phyloP scores from a whole-genome alignment of 1,140 invertebrate species.

The Rhagoletis zephyria region DNA sequence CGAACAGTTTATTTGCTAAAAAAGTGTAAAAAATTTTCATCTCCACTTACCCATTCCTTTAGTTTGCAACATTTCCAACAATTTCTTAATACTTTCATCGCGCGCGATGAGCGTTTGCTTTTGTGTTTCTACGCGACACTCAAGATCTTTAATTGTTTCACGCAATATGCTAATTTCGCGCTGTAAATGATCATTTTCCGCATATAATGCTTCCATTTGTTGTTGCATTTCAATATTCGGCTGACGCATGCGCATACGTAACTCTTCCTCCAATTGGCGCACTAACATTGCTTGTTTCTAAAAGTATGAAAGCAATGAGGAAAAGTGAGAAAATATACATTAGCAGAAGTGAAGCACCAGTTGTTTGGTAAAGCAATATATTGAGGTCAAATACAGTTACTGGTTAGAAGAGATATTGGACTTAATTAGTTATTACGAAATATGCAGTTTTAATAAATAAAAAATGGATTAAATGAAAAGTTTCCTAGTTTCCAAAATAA shows the following conservation, averaged over 20 bases:
- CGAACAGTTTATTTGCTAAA: neutral
- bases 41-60: slow-evolving; percentile 91
- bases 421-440: too few relatives aligned
- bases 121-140: slow-evolving; percentile 96
- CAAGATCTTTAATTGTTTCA: slow-evolving; percentile 96
- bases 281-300: slow-evolving; percentile 97
- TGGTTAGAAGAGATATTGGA: too few relatives aligned
- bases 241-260: slow-evolving; percentile 86
- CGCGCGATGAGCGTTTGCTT: slow-evolving; percentile 95
- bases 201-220: slow-evolving; percentile 91
- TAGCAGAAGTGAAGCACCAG: too few relatives aligned
- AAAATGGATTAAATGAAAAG: too few relatives aligned
- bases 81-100: slow-evolving; percentile 98
- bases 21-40: neutral
- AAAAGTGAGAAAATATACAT: too few relatives aligned
- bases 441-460: too few relatives aligned
- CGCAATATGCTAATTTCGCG: slow-evolving; percentile 95
- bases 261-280: slow-evolving; percentile 92
- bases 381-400: too few relatives aligned
- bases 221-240: slow-evolving; percentile 91
- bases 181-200: slow-evolving; percentile 94
- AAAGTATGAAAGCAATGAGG: neutral
- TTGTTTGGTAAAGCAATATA: too few relatives aligned
- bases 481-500: too few relatives aligned
- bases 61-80: slow-evolving; percentile 97